A percentile compares a stretch with the other conserved stretches of the same genome.
Conservation (phyloP, 2,113 vertebrate genomes). For the Taurulus bubalis region DNA sequence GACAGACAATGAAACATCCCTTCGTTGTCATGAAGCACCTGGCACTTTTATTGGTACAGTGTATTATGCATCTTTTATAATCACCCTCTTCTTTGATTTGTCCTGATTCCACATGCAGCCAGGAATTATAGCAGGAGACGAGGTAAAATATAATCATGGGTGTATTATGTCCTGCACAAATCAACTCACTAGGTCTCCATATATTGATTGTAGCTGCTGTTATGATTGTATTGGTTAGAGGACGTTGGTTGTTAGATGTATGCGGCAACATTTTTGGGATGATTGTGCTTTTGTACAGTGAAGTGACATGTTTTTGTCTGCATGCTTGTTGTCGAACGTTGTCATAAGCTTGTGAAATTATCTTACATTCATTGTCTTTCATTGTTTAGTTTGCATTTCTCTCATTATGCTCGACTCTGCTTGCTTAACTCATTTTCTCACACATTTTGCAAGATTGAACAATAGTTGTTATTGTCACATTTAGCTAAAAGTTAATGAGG, state of each 20-base stretch:
- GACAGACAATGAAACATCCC: conserved; percentile 1
- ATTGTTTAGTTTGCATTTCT: conserved; percentile 8
- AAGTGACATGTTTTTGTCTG: conserved; percentile 59
- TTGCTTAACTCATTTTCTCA: conserved; percentile 4
- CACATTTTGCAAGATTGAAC: conserved; percentile 27
- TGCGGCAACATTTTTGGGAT: conserved; percentile 5
- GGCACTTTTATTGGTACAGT: conserved; percentile 27
- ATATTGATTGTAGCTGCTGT: conserved; percentile 15
- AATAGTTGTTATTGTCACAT: conserved; percentile 28
- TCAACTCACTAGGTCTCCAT: neutral
- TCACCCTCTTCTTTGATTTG: conserved; percentile 71
- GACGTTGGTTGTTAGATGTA: conserved; percentile 13
- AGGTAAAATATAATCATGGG: conserved; percentile 88
- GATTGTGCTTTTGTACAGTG: conserved; percentile 38
- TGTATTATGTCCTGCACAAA: conserved; percentile 10
- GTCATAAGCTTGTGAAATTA: conserved; percentile 36
- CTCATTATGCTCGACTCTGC: conserved; percentile 32
- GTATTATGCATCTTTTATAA: conserved; percentile 52
- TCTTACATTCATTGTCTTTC: conserved; percentile 25
- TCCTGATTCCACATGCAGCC: conserved; percentile 96
- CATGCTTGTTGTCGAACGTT: conserved; percentile 57
- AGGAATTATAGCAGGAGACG: conserved; percentile 99
- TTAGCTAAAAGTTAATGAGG: conserved; percentile 41
- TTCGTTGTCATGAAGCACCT: conserved; percentile 40
- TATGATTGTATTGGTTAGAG: conserved; percentile 15